These are phyloP conservation scores for Ceratitis capitata DNA, from an alignment of 1,140 invertebrate genomes.

Conservation along the genomic window DNA sequence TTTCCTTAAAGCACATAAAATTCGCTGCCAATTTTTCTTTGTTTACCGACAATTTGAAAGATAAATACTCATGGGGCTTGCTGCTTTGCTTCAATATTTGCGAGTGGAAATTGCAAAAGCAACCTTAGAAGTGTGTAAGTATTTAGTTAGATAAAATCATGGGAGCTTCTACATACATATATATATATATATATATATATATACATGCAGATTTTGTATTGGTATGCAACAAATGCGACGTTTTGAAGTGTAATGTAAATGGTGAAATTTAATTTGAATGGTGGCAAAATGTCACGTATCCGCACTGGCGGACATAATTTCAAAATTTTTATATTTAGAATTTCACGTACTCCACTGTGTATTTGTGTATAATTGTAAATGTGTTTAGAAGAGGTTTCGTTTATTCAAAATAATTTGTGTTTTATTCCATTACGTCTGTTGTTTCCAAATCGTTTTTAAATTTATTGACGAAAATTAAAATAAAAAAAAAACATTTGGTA, in stretches of 20 bases:
- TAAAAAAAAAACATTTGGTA: no score
- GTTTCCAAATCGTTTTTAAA: no score
- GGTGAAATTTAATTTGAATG: neutral
- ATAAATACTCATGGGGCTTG: neutral
- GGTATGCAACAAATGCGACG: no score
- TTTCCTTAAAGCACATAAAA: neutral
- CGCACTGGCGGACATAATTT: neutral
- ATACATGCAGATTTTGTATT: no score
- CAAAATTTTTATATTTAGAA: neutral
- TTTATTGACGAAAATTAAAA: neutral
- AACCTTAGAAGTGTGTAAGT: neutral
- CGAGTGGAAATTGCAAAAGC: neutral
- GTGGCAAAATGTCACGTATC: neutral
- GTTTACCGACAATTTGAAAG: constrained; percentile 5
- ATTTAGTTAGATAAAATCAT: no score
- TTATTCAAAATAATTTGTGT: no score
- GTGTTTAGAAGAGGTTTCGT: neutral
- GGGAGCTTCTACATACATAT: no score
- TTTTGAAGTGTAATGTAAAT: neutral
- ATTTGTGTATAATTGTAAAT: neutral
- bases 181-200: no score
- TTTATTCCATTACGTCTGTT: no score
- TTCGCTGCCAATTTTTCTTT: neutral
- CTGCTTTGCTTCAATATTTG: constrained; percentile 3
- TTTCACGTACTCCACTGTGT: neutral